These are phyloP conservation scores for Thryonomys swinderianus DNA, from an alignment of 2,113 vertebrate genomes.

Conservation along the genomic window DNA sequence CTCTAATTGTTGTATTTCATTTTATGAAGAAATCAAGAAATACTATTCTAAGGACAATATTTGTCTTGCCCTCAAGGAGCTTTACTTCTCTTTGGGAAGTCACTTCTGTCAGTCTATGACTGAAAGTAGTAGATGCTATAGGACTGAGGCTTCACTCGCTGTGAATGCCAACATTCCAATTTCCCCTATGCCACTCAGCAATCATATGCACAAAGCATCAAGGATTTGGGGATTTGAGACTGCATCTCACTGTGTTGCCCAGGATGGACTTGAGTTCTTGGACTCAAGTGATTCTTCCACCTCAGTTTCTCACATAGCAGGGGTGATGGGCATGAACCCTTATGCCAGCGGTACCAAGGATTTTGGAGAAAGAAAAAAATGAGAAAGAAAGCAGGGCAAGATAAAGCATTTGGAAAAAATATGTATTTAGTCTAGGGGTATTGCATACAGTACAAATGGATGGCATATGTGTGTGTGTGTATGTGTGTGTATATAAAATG, in stretches of 20 bases:
- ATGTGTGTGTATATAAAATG: background rate
- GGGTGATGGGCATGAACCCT: background rate
- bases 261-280: background rate
- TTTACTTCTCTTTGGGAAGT: slow-evolving; percentile 24
- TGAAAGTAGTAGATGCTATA: background rate
- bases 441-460: background rate
- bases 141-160: background rate
- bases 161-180: background rate
- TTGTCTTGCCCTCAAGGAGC: background rate
- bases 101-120: background rate
- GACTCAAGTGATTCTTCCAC: background rate
- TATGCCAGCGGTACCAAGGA: background rate
- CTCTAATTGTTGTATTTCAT: background rate
- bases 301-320: background rate
- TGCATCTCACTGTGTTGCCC: background rate
- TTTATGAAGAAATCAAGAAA: slow-evolving; percentile 33
- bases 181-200: background rate
- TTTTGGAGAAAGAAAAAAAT: background rate
- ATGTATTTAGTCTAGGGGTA: background rate
- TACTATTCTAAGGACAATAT: background rate
- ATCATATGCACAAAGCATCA: background rate
- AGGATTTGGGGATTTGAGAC: background rate
- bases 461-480: no score
- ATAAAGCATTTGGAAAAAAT: background rate
- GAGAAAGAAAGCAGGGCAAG: background rate